These are phyloP conservation scores for Drosophila cracens DNA, from an alignment of 2,888 invertebrate genomes.

Conservation along the genomic window DNA sequence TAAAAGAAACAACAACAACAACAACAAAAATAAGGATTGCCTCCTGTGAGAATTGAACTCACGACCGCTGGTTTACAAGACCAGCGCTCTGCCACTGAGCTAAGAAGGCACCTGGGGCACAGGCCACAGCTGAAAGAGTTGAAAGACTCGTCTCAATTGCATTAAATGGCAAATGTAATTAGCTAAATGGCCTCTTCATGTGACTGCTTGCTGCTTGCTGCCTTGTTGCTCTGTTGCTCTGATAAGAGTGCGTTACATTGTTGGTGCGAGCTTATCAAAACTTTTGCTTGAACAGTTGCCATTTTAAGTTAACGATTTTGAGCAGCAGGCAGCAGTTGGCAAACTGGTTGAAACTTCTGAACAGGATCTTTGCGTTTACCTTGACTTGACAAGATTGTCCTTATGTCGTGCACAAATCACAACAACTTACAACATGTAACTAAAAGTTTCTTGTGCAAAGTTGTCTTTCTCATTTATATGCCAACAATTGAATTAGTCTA, in stretches of 20 bases:
- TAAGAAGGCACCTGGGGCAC: slow-evolving; percentile 43
- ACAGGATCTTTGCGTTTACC: slow-evolving; percentile 26
- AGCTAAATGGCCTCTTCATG: slow-evolving; percentile 60
- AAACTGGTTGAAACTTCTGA: slow-evolving; percentile 30
- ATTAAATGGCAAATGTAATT: slow-evolving; percentile 69
- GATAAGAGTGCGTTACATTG: slow-evolving; percentile 32
- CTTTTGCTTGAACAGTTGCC: slow-evolving; percentile 13
- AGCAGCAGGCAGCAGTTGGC: slow-evolving; percentile 4
- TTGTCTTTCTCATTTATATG: slow-evolving; percentile 4
- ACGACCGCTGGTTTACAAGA: slow-evolving; percentile 64
- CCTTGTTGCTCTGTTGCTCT: slow-evolving; percentile 15
- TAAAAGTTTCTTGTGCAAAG: slow-evolving; percentile 18
- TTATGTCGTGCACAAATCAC: slow-evolving; percentile 16
- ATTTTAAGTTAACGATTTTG: slow-evolving; percentile 2
- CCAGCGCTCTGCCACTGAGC: slow-evolving; percentile 62
- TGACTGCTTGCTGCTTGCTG: not conserved
- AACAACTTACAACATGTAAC: slow-evolving; percentile 6
- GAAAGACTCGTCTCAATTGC: slow-evolving; percentile 55
- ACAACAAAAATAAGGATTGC: slow-evolving; percentile 18
- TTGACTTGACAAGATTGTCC: slow-evolving; percentile 30
- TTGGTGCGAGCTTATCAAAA: slow-evolving; percentile 42
- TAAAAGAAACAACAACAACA: not conserved
- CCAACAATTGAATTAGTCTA: not conserved
- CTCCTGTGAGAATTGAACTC: slow-evolving; percentile 64
- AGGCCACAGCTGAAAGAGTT: slow-evolving; percentile 6